Base-by-base conservation (phyloP, 2,797 vertebrate species). In the Gorsachius magnificus region DNA sequence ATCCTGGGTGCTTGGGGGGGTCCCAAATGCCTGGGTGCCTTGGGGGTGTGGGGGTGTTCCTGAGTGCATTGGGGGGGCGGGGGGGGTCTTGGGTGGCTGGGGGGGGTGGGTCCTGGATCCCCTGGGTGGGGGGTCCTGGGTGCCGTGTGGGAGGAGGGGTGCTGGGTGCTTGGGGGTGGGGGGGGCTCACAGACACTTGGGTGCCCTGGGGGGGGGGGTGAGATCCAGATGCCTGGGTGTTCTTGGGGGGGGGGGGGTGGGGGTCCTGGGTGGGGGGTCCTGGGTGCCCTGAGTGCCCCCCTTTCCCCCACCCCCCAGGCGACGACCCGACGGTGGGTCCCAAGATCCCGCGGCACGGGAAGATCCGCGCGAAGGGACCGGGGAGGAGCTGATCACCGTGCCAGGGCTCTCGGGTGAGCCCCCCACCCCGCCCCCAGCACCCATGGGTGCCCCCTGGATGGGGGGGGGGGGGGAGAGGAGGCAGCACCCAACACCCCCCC, bases 351-450 rank as follows among this genome's bases (percentile, higher is more conserved):
- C 99, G 97, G 99, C 98, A 41, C 97, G 99, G 99, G 95, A 99
- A 99, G 97, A 99, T 99, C 97, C 98, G 57, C 99, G 97, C 98
- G 99, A 93, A 99, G 99, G 97, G 99, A 99, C 94, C 97, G 99
- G 20, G 97, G 99, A 99, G 94, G 99, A 99, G 97, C 98, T 99
- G 88, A 97, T 91, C 11, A 94, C 96, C 3, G 95, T 97, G 14
- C 97, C 97, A 8, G 96, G 97, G 60, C 22, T 64, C 6, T 89
- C 94, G 33, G 96, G 96, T 97, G 88, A 38, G 66, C 45, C 10
- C 29, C 2, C 35, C 58, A 38, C 29, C 2, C 35, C 58, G 11
- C 36, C 36, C 36, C 36, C 18, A 36, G 66, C 35, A 19, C 22
- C 25, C 22, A 21, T 10, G 43, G 72, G 70, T 43, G 70, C 18